Conservation (phyloP, 64 coral and sea anemone species). For the Porites australiensis region DNA sequence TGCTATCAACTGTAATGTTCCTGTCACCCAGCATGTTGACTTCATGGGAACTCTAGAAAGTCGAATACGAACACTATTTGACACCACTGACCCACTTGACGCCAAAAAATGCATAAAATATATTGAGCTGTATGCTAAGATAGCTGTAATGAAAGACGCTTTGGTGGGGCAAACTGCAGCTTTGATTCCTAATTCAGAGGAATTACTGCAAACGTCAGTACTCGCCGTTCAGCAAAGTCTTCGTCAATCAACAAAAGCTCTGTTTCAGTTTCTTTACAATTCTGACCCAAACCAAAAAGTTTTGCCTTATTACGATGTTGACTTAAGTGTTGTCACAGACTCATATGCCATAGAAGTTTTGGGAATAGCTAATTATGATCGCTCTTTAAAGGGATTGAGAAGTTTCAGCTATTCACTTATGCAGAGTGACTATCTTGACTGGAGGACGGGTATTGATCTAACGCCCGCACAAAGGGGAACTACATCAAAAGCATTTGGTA, state of each 20-base stretch:
- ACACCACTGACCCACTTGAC: not conserved
- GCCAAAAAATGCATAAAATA: conserved; percentile 40
- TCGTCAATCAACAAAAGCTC: not conserved
- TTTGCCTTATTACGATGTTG: conserved; percentile 38
- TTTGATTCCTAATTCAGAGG: not conserved
- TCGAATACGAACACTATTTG: not conserved
- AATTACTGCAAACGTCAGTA: not conserved
- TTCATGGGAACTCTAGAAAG: conserved; percentile 30
- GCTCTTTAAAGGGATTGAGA: conserved; percentile 1
- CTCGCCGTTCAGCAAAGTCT: not conserved
- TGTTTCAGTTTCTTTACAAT: conserved; percentile 34
- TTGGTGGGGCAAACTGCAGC: conserved; percentile 12
- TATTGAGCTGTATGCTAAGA: conserved; percentile 21
- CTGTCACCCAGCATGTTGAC: not conserved
- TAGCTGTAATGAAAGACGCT: conserved; percentile 30
- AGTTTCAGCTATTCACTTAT: not conserved
- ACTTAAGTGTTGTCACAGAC: conserved; percentile 32
- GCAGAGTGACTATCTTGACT: not conserved
- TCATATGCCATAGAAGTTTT: conserved; percentile 29
- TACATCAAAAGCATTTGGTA: conserved; percentile 1
- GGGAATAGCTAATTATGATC: conserved; percentile 38
- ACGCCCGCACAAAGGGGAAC: not conserved
- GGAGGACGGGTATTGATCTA: conserved; percentile 12
- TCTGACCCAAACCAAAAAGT: conserved; percentile 38
- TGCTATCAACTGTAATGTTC: not conserved